Conservation (phyloP, 2,797 vertebrate species). For the Cichlasoma orientale region DNA sequence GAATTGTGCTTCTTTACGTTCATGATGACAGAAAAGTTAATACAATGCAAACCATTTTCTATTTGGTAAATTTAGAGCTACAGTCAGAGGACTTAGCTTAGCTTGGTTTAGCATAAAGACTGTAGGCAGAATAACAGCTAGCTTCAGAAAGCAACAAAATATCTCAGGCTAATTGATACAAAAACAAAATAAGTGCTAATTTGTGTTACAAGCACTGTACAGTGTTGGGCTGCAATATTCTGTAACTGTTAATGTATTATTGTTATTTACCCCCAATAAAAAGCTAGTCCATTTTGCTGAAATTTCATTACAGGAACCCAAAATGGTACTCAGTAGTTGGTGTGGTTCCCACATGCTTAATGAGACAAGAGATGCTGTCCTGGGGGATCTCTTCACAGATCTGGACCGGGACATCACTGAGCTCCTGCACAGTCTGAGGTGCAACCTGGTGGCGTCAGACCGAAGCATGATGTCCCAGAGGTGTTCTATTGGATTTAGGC, state of each 20-base stretch:
- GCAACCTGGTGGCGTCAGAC: too few species aligned
- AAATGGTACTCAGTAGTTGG: too few species aligned
- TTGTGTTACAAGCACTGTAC: too few species aligned
- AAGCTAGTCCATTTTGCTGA: not conserved
- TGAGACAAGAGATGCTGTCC: too few species aligned
- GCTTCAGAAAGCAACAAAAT: not conserved
- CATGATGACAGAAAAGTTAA: not conserved
- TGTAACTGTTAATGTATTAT: not conserved
- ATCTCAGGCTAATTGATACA: not conserved
- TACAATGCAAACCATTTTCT: not conserved
- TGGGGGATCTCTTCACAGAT: too few species aligned
- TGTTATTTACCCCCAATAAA: not conserved
- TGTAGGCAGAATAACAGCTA: not conserved
- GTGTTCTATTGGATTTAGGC: too few species aligned
- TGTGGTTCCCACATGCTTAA: too few species aligned
- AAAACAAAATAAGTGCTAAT: not conserved
- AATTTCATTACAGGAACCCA: too few species aligned
- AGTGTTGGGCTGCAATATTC: not conserved
- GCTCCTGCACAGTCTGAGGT: too few species aligned
- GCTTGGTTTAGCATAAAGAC: not conserved
- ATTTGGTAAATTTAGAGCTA: not conserved
- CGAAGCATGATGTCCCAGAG: too few species aligned
- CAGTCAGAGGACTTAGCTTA: not conserved
- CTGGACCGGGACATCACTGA: too few species aligned
- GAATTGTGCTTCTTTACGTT: not conserved